Percentiles rank a stretch among this genome's conserved stretches.
Evolutionary conservation across 2,797 vertebrate genomes (phyloP).

Genomic region (Poeciliopsis paucimaculata): DNA sequence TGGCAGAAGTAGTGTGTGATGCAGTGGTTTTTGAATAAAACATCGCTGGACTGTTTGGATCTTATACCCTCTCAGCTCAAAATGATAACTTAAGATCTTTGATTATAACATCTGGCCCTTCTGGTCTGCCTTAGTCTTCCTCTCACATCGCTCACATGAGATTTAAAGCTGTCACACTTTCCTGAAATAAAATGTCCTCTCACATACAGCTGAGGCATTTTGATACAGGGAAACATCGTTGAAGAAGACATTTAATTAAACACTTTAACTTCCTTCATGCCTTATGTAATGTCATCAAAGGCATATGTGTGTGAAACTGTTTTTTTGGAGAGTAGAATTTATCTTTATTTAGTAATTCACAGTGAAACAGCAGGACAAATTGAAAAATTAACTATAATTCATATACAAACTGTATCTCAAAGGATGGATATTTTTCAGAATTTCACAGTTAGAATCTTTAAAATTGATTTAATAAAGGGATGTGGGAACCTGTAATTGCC

Average conservation of each 20-base stretch:
- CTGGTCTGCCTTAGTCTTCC: not conserved
- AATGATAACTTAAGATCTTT: not conserved
- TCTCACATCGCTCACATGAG: not conserved
- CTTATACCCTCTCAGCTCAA: not conserved
- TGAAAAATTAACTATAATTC: not conserved
- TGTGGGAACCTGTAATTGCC: not conserved
- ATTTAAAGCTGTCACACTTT: not conserved
- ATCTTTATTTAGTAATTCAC: not conserved
- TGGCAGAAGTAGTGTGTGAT: not conserved
- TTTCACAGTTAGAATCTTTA: not conserved
- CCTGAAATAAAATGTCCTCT: not conserved
- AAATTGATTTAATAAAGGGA: not conserved
- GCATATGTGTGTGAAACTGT: not conserved
- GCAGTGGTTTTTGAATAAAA: not conserved
- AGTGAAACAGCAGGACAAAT: not conserved
- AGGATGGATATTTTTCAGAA: not conserved
- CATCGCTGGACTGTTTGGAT: not conserved
- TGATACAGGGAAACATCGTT: no score
- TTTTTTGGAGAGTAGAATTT: not conserved
- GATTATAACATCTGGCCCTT: not conserved
- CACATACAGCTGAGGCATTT: not conserved
- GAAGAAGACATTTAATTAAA: no score
- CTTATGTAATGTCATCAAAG: not conserved
- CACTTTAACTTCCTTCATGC: not conserved
- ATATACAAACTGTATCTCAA: not conserved